Base-by-base conservation (phyloP, 2,888 invertebrate genomes). In the Polydrusus tereticollis region DNA sequence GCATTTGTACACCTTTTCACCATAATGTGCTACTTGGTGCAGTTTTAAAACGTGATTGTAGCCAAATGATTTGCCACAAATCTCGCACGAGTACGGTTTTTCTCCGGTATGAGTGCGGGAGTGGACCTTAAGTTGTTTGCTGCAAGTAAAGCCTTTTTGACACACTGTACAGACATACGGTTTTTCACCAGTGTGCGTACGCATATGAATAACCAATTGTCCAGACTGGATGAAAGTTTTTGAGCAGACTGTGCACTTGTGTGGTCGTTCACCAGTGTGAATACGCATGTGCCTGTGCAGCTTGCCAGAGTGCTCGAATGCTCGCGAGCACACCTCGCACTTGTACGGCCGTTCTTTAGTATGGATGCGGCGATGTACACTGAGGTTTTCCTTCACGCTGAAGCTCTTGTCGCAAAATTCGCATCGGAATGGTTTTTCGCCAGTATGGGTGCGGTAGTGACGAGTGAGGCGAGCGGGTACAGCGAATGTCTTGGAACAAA, bases 151-250 rank as follows among this genome's bases (percentile, higher is more conserved):
- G 4, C 95, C 95, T 83, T 96, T 96, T 58, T 93, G 93, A 83
- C 96, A 96, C 85, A 94, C 85, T 84, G 91, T 88, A 77, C 90
- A 91, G 1, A 92, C 91, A 83, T 95, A 96, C 0, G 95, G 95
- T 82, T 95, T 95, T 85, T 94, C 94, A 0, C 93, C 83, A 0
- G 96, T 96, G 82, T 95, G 96, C 0, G 96, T 95, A 62, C 96
- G 88, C 88, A 95, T 93, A 83, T 96, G 96, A 77, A 96, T 96
- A 0, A 96, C 96, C 79, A 96, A 86, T 82, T 96, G 96, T 0
- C 96, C 96, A 10, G 94, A 94, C 84, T 96, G 96, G 65, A 96
- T 96, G 83, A 96, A 96, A 0, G 95, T 96, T 85, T 96, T 96
- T 73, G 92, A 90, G 83, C 96, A 96, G 47, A 95, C 92, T 21